Base-by-base conservation (phyloP, 2,113 vertebrate species). In the Python bivittatus region DNA sequence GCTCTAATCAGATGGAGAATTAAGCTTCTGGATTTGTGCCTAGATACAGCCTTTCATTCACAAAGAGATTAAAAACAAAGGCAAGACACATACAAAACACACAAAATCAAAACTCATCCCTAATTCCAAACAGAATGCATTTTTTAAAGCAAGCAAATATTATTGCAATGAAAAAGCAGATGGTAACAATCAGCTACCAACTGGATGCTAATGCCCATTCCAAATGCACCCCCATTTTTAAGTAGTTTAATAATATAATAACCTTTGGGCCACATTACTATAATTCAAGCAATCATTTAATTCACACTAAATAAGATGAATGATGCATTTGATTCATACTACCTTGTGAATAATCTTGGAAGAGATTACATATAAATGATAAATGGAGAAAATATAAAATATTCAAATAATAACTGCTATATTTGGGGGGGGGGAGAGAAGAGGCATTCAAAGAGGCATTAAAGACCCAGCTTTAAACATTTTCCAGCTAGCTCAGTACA, bases 1-100 rank as follows among this genome's bases (percentile, higher is more conserved):
- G 95, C 94, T 96, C 92, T 96, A 96, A 97, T 97, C 96, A 97
- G 96, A 97, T 58, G n/a, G 94, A 97, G 96, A 96, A 94, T 94
- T 96, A 96, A 96, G 92, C 90, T 88, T 91, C 95, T 96, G 97
- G 95, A 94, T 96, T 95, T 95, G 93, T 95, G 96, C 92, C 84
- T 90, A 91, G 93, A 83, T 54, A 91, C 84, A 96, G 93, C 53
- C 95, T 95, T 93, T 94, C 94, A 94, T 96, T 97, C 95, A 95
- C 95, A 92, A 91, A 93, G 95, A 95, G 92, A 96, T 95, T 94
- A 92, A 94, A 95, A 93, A 96, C 83, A 91, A 94, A 96, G 93
- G 94, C 84, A 93, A 88, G 68, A 91, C 64, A 90, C 86, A 94
- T 88, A 96, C 91, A 93, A 95, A 42, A 58, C 7, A 22, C 27